Percentiles rank a stretch among this genome's conserved stretches.
Conservation (phyloP, 30 jellyfish, hydroid and myxozoan species). For the Hydractinia symbiolongicarpus region DNA sequence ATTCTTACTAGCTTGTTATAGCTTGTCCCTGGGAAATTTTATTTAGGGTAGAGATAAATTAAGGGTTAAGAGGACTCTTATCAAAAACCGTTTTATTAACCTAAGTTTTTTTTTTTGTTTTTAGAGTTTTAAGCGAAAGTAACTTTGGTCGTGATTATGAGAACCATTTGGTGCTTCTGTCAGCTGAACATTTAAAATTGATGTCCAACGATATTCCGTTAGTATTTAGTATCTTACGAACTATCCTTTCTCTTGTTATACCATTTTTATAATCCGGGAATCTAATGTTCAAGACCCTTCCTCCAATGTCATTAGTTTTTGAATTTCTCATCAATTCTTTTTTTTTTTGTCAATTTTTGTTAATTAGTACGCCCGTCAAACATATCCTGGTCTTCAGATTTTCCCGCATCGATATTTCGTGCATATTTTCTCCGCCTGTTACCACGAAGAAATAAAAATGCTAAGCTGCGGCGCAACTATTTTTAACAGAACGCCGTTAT, state of each 20-base stretch:
- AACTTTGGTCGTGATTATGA: slow-evolving; percentile 35
- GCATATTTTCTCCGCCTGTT: too few species aligned
- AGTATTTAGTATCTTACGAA: slow-evolving; percentile 6
- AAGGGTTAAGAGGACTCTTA: neutral
- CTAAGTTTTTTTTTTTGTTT: neutral
- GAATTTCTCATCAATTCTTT: too few species aligned
- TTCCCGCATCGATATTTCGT: too few species aligned
- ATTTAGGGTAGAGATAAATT: neutral
- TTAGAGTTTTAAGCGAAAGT: slow-evolving; percentile 44
- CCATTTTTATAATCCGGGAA: neutral
- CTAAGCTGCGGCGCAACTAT: too few species aligned
- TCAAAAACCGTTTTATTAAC: too few species aligned
- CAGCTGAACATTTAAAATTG: slow-evolving; percentile 52
- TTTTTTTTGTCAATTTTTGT: too few species aligned
- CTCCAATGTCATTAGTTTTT: too few species aligned
- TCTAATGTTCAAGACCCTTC: neutral
- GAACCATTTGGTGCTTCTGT: slow-evolving; percentile 46
- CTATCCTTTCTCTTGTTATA: neutral
- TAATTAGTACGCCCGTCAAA: neutral
- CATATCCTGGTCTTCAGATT: too few species aligned
- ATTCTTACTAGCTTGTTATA: too few species aligned
- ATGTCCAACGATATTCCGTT: slow-evolving; percentile 88
- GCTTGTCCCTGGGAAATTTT: too few species aligned
- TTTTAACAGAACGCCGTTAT: too few species aligned
- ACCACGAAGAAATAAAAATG: too few species aligned